phyloP scores from a whole-genome alignment of 2,888 invertebrate genomes.

The Drosophila melanocephala region DNA sequence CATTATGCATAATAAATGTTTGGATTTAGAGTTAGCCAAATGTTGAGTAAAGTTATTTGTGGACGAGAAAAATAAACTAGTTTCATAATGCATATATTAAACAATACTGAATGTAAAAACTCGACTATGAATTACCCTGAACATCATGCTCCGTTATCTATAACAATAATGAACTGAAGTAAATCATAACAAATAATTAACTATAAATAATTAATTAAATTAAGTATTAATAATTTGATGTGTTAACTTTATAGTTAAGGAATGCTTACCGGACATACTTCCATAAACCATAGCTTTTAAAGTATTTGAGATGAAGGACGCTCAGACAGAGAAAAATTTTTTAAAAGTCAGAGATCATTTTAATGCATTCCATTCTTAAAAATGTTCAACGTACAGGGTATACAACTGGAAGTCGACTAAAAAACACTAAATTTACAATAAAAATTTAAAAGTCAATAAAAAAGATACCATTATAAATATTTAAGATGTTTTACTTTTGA shows the following conservation, averaged over 20 bases:
- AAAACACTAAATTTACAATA: neutral
- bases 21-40: neutral
- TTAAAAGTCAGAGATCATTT: neutral
- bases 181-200: neutral
- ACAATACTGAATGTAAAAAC: neutral
- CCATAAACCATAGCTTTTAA: neutral
- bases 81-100: conserved; percentile 18
- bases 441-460: conserved; percentile 5
- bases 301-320: neutral
- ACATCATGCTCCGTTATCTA: neutral
- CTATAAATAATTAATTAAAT: neutral
- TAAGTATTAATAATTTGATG: neutral
- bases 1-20: conserved; percentile 21
- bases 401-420: conserved; percentile 6
- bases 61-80: conserved; percentile 3
- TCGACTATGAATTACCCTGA: neutral
- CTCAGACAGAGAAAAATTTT: neutral
- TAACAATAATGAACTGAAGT: neutral
- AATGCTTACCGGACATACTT: neutral
- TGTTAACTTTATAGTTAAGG: neutral
- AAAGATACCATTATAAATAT: neutral
- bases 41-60: conserved; percentile 1
- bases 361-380: neutral
- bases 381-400: neutral
- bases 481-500: conserved; percentile 15